Conservation (phyloP, 1,140 invertebrate species). For the Brachionus sp. region DNA sequence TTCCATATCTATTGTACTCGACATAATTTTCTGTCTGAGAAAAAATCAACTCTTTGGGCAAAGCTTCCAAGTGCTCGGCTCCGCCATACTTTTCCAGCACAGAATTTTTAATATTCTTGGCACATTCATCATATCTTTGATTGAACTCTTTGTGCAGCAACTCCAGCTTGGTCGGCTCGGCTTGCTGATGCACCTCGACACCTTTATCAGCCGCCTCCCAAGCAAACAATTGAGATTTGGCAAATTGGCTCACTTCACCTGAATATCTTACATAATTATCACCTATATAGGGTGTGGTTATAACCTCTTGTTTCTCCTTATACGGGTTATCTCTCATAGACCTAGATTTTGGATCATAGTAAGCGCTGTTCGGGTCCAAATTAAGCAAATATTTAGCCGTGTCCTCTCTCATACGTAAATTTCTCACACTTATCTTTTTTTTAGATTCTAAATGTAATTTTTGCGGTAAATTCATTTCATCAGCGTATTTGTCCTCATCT, state of each 20-base stretch:
- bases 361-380: constrained; percentile 91
- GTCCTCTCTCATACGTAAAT: constrained; percentile 94
- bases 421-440: constrained; percentile 92
- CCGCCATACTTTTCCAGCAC: constrained; percentile 85
- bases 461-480: constrained; percentile 81
- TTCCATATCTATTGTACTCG: constrained; percentile 89
- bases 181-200: constrained; percentile 87
- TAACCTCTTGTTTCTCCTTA: constrained; percentile 51
- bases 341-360: constrained; percentile 96
- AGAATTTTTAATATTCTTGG: constrained; percentile 70
- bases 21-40: constrained; percentile 74
- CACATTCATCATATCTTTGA: constrained; percentile 79
- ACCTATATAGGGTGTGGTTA: constrained; percentile 69
- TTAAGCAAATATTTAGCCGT: constrained; percentile 96
- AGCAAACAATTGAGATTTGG: constrained; percentile 88
- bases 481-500: constrained; percentile 64
- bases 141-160: constrained; percentile 83
- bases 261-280: constrained; percentile 92
- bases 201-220: constrained; percentile 91
- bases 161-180: constrained; percentile 95
- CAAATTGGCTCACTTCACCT: constrained; percentile 85
- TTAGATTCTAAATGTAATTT: constrained; percentile 84
- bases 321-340: constrained; percentile 97
- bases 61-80: constrained; percentile 80
- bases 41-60: constrained; percentile 61